phyloP scores from a whole-genome alignment of 2,113 vertebrate genomes.

The Daboia siamensis region DNA sequence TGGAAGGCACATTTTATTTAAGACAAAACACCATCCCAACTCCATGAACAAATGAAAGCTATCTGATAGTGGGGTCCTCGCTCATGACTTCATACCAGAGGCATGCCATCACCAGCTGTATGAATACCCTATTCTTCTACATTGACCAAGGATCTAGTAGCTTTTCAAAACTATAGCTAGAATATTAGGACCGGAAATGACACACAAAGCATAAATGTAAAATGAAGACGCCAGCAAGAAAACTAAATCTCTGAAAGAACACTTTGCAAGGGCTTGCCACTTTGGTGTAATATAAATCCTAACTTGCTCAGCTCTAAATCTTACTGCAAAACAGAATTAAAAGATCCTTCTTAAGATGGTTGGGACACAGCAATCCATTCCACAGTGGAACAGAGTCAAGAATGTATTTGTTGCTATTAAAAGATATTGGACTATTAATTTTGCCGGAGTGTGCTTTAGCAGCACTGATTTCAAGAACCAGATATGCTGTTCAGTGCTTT shows the following conservation, averaged over 20 bases:
- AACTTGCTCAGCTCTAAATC: background rate
- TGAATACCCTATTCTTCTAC: background rate
- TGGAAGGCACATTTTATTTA: conserved; percentile 34
- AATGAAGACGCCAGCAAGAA: background rate
- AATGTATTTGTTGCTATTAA: background rate
- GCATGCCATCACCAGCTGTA: background rate
- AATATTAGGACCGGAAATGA: background rate
- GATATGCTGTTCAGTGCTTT: background rate
- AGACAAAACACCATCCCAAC: conserved; percentile 30
- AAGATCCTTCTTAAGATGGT: background rate
- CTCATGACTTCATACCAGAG: conserved; percentile 1
- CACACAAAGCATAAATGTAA: background rate
- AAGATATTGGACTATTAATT: background rate
- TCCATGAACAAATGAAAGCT: conserved; percentile 34
- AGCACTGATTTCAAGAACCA: background rate
- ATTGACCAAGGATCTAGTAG: background rate
- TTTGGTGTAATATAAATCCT: background rate
- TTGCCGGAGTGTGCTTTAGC: background rate
- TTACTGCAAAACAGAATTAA: background rate
- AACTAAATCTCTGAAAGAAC: background rate
- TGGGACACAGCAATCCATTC: background rate
- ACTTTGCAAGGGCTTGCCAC: background rate
- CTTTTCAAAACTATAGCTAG: background rate
- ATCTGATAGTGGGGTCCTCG: conserved; percentile 13
- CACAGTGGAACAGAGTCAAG: background rate